Evolutionary conservation across 2,113 vertebrate genomes (phyloP).

Genomic region (Cettia cetti): DNA sequence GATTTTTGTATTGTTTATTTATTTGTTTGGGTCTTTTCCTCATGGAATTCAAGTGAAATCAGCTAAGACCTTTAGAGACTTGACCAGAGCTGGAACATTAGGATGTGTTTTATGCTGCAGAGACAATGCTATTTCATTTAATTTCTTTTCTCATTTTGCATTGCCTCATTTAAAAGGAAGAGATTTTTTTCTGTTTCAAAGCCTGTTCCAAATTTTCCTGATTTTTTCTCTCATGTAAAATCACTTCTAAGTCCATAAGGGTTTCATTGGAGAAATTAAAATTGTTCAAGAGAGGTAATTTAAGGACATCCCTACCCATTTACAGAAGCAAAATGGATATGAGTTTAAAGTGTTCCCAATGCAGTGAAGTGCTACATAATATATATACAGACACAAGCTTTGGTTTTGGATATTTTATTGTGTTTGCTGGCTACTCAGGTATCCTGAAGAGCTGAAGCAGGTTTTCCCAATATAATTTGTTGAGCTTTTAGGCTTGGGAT

Average conservation of each 20-base stretch:
- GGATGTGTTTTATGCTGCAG: background rate
- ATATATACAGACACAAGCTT: background rate
- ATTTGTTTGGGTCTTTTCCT: background rate
- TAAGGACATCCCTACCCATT: background rate
- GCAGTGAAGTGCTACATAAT: background rate
- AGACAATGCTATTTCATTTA: background rate
- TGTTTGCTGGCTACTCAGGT: background rate
- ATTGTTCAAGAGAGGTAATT: background rate
- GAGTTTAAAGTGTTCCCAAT: background rate
- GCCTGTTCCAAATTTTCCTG: background rate
- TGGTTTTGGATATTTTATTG: background rate
- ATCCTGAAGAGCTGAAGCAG: background rate
- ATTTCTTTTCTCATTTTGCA: background rate
- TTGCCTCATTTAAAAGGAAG: background rate
- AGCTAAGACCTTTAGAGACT: background rate
- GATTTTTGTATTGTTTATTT: background rate
- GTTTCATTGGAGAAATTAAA: background rate
- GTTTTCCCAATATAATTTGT: background rate
- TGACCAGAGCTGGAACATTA: background rate
- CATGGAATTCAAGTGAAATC: background rate
- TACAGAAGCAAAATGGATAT: background rate
- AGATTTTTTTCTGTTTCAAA: background rate
- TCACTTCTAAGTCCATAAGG: background rate
- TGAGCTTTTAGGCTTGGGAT: background rate
- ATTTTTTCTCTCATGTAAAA: background rate